phyloP scores from a whole-genome alignment of 2,888 invertebrate species.

The Thereva unica region DNA sequence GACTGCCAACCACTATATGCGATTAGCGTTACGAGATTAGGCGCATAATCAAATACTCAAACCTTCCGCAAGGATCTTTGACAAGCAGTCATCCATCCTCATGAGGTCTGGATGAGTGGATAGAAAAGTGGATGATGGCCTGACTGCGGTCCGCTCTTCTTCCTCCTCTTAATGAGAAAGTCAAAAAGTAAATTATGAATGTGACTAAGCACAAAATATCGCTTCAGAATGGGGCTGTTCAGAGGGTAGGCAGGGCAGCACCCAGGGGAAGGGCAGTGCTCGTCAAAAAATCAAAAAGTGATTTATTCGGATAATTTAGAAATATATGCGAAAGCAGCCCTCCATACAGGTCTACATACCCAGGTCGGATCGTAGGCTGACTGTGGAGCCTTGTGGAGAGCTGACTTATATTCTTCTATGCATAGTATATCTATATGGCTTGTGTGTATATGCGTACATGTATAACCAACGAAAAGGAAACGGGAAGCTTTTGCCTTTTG shows the following conservation, averaged over 20 bases:
- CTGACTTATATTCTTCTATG: background rate
- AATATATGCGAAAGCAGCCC: background rate
- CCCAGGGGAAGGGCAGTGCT: background rate
- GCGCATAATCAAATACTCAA: slow-evolving; percentile 20
- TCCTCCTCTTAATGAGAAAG: slow-evolving; percentile 19
- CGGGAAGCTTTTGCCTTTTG: background rate
- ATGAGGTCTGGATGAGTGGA: background rate
- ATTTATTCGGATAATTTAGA: slow-evolving; percentile 31
- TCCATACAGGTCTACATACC: background rate
- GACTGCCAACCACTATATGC: no score
- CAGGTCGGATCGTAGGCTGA: background rate
- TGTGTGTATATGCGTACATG: background rate
- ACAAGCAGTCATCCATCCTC: background rate
- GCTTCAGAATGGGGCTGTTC: background rate
- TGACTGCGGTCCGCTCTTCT: no score
- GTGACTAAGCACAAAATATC: slow-evolving; percentile 23
- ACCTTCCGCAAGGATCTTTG: background rate
- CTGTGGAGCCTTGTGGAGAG: slow-evolving; percentile 1
- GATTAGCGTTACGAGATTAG: no score
- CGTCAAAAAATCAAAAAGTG: slow-evolving; percentile 26
- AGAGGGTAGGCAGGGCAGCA: background rate
- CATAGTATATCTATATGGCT: background rate
- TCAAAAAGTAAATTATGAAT: slow-evolving; percentile 19
- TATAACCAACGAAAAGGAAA: no score
- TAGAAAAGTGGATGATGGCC: no score